phyloP scores from a whole-genome alignment of 2,797 vertebrate genomes.

The Dromococcyx pavoninus region DNA sequence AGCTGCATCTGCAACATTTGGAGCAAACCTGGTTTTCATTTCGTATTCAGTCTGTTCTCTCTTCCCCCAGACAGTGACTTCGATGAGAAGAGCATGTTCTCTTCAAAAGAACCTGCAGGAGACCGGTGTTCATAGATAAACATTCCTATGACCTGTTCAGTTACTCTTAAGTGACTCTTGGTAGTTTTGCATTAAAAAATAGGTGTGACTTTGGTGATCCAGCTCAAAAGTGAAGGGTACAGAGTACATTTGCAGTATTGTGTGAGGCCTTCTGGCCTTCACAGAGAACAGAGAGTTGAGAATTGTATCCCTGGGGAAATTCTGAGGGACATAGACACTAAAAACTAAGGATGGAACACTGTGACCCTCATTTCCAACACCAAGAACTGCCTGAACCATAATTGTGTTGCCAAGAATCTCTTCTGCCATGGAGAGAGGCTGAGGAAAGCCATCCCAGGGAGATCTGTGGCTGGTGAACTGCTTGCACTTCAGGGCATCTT shows the following conservation, averaged over 20 bases:
- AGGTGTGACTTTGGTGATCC: not conserved
- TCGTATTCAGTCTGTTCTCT: fast-evolving
- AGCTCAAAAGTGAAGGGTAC: not conserved
- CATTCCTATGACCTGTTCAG: not conserved
- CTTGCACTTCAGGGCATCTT: not conserved
- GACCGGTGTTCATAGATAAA: fast-evolving
- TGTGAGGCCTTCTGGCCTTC: not conserved
- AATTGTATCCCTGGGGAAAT: not conserved
- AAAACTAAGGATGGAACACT: not conserved
- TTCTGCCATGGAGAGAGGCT: not conserved
- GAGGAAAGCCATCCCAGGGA: not conserved
- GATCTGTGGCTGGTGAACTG: not conserved
- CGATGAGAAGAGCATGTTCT: fast-evolving
- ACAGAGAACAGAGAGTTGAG: not conserved
- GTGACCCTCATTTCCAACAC: not conserved
- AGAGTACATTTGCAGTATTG: fast-evolving
- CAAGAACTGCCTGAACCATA: fast-evolving
- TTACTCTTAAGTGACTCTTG: not conserved
- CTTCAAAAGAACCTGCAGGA: not conserved
- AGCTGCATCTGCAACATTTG: not conserved
- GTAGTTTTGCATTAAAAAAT: not conserved
- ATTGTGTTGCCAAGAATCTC: not conserved
- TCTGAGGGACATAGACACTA: fast-evolving
- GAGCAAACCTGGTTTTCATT: not conserved
- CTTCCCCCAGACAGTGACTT: not conserved